These are phyloP conservation scores for Philaethria dido DNA, from an alignment of 2,888 invertebrate genomes.

Conservation along the genomic window DNA sequence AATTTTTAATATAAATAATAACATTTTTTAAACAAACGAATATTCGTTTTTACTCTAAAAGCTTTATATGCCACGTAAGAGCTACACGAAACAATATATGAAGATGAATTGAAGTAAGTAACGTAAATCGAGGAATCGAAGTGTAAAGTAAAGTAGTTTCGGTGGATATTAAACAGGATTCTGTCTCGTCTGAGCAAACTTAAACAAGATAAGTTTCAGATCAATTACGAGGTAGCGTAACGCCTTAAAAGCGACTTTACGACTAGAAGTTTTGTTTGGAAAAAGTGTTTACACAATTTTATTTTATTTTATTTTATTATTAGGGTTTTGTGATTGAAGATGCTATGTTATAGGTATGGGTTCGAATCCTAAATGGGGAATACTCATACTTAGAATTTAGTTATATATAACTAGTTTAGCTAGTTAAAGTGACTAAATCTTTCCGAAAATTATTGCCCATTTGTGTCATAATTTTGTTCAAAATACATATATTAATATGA, in stretches of 20 bases:
- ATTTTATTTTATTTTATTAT: not conserved
- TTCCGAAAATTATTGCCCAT: too few species aligned
- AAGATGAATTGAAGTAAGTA: not conserved
- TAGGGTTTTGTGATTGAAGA: not conserved
- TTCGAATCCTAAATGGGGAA: too few species aligned
- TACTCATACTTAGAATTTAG: too few species aligned
- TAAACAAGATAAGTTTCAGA: slow-evolving; percentile 27
- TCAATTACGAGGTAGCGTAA: slow-evolving; percentile 9
- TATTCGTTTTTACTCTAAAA: slow-evolving; percentile 6
- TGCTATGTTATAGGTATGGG: too few species aligned
- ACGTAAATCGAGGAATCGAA: slow-evolving; percentile 14
- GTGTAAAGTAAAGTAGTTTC: slow-evolving; percentile 19
- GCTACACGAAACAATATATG: not conserved
- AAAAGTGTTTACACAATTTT: not conserved
- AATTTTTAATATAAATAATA: not conserved
- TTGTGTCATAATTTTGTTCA: too few species aligned
- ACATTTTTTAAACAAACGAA: not conserved
- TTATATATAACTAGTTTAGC: too few species aligned
- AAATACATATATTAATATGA: too few species aligned
- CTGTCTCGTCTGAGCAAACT: slow-evolving; percentile 9
- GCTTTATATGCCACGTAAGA: not conserved
- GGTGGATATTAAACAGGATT: slow-evolving; percentile 15
- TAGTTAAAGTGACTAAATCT: too few species aligned
- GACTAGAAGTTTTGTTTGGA: not conserved
- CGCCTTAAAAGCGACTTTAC: slow-evolving; percentile 12